Percentiles rank a stretch among this genome's conserved stretches.
These are phyloP conservation scores for Brotula barbata DNA, from an alignment of 2,797 vertebrate genomes.

Conservation along the genomic window DNA sequence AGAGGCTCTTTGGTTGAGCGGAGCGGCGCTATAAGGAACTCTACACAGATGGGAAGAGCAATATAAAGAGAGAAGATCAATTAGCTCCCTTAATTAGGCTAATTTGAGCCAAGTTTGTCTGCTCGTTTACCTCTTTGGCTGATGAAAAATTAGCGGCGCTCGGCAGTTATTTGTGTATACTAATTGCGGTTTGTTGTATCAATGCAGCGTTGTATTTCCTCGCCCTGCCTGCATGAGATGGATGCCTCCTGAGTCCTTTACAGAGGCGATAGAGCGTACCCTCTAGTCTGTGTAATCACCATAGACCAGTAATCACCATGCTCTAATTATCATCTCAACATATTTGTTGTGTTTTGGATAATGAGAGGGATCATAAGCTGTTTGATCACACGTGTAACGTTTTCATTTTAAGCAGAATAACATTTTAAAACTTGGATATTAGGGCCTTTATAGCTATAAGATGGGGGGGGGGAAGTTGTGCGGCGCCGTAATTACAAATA, in stretches of 20 bases:
- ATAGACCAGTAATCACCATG: constrained; percentile 44
- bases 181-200: constrained; percentile 68
- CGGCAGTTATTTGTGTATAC: constrained; percentile 57
- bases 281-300: constrained; percentile 52
- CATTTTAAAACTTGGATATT: constrained; percentile 7
- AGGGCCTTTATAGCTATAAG: constrained; percentile 14
- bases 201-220: constrained; percentile 36
- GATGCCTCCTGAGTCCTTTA: constrained; percentile 56
- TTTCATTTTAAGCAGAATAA: constrained; percentile 1
- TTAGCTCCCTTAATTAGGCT: constrained; percentile 64
- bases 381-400: constrained; percentile 31
- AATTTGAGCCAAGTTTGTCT: constrained; percentile 65
- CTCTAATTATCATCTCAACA: constrained; percentile 57
- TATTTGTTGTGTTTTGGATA: constrained; percentile 33
- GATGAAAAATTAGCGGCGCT: constrained; percentile 59
- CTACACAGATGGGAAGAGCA: constrained; percentile 22
- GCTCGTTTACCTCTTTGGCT: constrained; percentile 61
- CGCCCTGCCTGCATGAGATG: constrained; percentile 41
- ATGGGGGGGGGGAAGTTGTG: constrained; percentile 9
- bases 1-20: background rate
- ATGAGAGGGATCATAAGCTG: constrained; percentile 43
- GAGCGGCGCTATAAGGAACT: background rate
- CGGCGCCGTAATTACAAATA: constrained; percentile 34
- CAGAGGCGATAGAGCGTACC: constrained; percentile 41
- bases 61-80: constrained; percentile 49